These are phyloP conservation scores for Micrasema longulum DNA, from an alignment of 1,140 invertebrate species.

Conservation along the genomic window DNA sequence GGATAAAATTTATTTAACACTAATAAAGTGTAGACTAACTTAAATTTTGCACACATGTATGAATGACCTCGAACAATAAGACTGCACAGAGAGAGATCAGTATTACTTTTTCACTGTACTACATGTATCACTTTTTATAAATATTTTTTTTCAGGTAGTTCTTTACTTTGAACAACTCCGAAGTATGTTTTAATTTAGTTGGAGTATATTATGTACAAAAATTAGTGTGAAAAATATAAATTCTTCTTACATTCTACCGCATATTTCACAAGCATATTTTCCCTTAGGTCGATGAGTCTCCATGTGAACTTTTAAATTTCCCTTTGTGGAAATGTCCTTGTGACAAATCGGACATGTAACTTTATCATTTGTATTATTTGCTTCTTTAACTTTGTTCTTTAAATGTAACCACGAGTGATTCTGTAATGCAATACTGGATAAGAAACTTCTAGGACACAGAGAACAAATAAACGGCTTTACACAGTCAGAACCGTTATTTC, in stretches of 20 bases:
- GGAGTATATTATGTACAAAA: too few species aligned
- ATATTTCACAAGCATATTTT: constrained; percentile 75
- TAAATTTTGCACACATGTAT: too few species aligned
- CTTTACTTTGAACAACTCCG: too few species aligned
- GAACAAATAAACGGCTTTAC: constrained; percentile 60
- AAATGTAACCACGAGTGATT: constrained; percentile 63
- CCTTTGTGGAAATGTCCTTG: constrained; percentile 72
- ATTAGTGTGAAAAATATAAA: too few species aligned
- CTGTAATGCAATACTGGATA: constrained; percentile 62
- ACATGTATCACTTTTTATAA: too few species aligned
- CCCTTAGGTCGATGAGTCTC: constrained; percentile 74
- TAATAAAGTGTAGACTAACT: too few species aligned
- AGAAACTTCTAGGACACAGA: constrained; percentile 60
- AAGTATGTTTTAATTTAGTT: too few species aligned
- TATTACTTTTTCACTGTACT: too few species aligned
- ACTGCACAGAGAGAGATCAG: too few species aligned
- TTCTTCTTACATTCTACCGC: constrained; percentile 75
- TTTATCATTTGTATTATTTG: constrained; percentile 51
- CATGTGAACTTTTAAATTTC: constrained; percentile 75
- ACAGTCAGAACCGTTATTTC: constrained; percentile 50
- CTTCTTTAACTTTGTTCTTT: constrained; percentile 53
- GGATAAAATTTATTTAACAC: too few species aligned
- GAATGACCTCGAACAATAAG: too few species aligned
- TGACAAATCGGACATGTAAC: constrained; percentile 72
- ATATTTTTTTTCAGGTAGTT: too few species aligned